Evolutionary conservation across 2,888 invertebrate genomes (phyloP), one percentile per base, ranked within the genome.

Genomic region (Drosophila infuscata): DNA sequence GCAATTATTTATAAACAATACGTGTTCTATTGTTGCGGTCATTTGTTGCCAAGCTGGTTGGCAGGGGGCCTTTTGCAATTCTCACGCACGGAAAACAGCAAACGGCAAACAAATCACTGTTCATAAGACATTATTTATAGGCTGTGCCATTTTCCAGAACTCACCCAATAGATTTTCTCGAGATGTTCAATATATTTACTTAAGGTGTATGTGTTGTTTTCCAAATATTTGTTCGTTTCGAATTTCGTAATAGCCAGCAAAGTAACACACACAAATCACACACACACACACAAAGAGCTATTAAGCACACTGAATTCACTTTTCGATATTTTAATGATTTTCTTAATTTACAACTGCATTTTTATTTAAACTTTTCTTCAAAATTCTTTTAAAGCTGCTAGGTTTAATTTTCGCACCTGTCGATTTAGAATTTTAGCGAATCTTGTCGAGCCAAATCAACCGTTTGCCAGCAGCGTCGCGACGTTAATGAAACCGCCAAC

Each of bases 391-490:
- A 70, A 32, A 32, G 20, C 15, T 41, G 58, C 54, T 76, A 64
- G 48, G 57, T 66, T 53, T 29, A 48, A 35, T 32, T 46, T 53
- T 61, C 66, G 58, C 71, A 74, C 69, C 66, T 66, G 70, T 51
- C 70, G 70, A 60, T 29, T n/a, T 56, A 4, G 17, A 12, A 33
- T 51, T 9, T 53, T 25, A 3, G 17, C 30, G 32, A 48, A 11
- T 59, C 30, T 48, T 6, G 43, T 60, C 53, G 60, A 49, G 46
- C 49, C 54, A 62, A 46, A 72, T 59, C 61, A 79, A 85, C 79
- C 88, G 88, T 76, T 82, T 81, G 74, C 81, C 84, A 87, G 79
- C 84, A 91, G 76, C 82, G 82, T 72, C 88, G 81, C 88, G 83
- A 81, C 77, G 86, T 81, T 82, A 91, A 91, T 91, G 91, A 86